These are phyloP conservation scores for Pseudochirops cupreus DNA, from an alignment of 2,797 vertebrate genomes.

Conservation along the genomic window DNA sequence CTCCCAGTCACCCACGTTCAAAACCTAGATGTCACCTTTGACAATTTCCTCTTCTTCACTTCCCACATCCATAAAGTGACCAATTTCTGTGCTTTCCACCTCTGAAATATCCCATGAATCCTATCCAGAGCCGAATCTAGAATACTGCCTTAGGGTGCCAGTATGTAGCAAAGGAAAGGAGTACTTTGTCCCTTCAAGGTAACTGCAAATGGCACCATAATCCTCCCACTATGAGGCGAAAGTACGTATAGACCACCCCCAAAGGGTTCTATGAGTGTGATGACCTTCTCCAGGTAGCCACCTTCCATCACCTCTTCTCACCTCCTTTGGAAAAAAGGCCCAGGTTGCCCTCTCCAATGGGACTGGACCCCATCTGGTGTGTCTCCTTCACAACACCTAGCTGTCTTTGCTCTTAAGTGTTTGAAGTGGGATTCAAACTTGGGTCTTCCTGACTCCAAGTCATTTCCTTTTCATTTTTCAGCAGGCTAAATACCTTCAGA, in stretches of 20 bases:
- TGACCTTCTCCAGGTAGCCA: neutral
- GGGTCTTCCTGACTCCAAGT: neutral
- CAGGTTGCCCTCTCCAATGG: neutral
- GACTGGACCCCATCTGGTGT: neutral
- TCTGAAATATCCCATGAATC: neutral
- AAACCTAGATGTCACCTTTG: neutral
- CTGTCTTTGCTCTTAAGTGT: neutral
- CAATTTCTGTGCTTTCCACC: neutral
- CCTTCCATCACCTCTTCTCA: neutral
- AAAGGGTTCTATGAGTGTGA: neutral
- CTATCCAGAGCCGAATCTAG: neutral
- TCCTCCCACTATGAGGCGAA: neutral
- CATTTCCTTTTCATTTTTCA: neutral
- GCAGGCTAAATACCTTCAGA: neutral
- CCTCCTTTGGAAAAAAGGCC: no score
- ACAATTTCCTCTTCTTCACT: neutral
- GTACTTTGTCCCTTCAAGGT: neutral
- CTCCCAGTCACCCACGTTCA: neutral
- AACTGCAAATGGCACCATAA: neutral
- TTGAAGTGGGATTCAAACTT: neutral
- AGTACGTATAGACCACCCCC: neutral
- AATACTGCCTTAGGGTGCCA: neutral
- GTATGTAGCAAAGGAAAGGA: neutral
- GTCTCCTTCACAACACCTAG: neutral
- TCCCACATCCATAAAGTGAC: neutral